Base-by-base conservation (phyloP, 1,140 invertebrate genomes). In the Zelostemma sp. region DNA sequence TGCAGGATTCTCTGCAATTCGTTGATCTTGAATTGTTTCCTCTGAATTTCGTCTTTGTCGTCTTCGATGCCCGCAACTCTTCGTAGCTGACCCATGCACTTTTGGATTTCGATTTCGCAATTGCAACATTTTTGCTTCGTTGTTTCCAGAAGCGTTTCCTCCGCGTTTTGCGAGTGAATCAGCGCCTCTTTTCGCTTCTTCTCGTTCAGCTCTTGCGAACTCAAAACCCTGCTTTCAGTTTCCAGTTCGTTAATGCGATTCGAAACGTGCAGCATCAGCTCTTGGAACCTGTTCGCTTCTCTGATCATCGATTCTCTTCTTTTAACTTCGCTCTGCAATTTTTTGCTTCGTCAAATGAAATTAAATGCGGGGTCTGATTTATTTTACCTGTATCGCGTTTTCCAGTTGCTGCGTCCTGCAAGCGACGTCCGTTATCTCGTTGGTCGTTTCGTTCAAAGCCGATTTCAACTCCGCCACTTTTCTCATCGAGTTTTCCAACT, bases 91-190 rank as follows among this genome's bases (percentile, higher is more conserved):
- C 80, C 79, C 48, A 86, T 78, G 43, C 50, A 66, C 38, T 79
- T 80, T 40, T 78, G 56, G 3, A 81, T 47, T 41, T 80, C 77
- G 9, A 82, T 68, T 15, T 85, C 80, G 47, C 80, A 60, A 35
- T 84, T 75, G 45, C 86, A 82, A 0, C 80, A 63, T 1, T 72
- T 19, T 45, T 87, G 81, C 43, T 81, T 85, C 41, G 81, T 82
- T 11, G 79, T 74, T 0, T 69, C 71, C 0, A 87, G 49, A 5
- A 78, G 35, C 58, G 84, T 83, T 12, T 84, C 72, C 8, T 74
- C 58, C 28, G 77, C 77, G 0, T 4, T 8, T 8, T 64, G 33
- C 1, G 71, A 55, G 0, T 16, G 17, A 0, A 56, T 40, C 0
- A 81, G 49, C 15, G 76, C 47, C 50, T 84, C 80, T 0, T 53